Percentiles rank a stretch among this genome's conserved stretches.
These are phyloP conservation scores for Opisthograptis luteolata DNA, from an alignment of 2,888 invertebrate genomes.

Conservation along the genomic window DNA sequence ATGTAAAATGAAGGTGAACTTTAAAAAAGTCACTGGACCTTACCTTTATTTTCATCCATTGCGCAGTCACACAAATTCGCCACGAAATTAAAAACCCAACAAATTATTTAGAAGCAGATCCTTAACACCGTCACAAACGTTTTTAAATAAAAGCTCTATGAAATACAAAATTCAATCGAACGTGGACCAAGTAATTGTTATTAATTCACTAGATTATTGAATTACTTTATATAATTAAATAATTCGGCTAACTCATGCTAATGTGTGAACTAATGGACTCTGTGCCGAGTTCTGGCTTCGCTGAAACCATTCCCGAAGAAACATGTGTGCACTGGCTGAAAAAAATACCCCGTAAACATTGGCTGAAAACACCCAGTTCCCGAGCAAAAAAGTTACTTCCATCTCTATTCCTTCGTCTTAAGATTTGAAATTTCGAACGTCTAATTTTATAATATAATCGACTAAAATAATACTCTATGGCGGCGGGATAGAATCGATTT, in stretches of 20 bases:
- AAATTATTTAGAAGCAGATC: constrained; percentile 34
- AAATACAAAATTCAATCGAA: constrained; percentile 52
- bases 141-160: constrained; percentile 54
- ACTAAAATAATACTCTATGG: constrained; percentile 47
- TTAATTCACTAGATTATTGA: constrained; percentile 80
- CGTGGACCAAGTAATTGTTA: constrained; percentile 68
- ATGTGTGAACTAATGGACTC: constrained; percentile 83
- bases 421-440: constrained; percentile 41
- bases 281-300: constrained; percentile 76
- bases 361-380: constrained; percentile 54
- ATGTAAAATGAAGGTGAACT: too few relatives aligned
- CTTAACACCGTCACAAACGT: constrained; percentile 62
- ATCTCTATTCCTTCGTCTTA: constrained; percentile 46
- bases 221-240: constrained; percentile 83
- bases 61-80: constrained; percentile 29
- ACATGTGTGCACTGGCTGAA: constrained; percentile 66
- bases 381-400: constrained; percentile 35
- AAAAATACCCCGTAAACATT: constrained; percentile 55
- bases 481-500: constrained; percentile 37
- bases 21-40: constrained; percentile 38
- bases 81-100: constrained; percentile 33
- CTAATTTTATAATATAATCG: neutral
- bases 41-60: constrained; percentile 77
- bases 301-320: constrained; percentile 45
- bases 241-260: constrained; percentile 81